Evolutionary conservation across 2,888 invertebrate species (phyloP).

Genomic region (Drosophila nigritarsus): DNA sequence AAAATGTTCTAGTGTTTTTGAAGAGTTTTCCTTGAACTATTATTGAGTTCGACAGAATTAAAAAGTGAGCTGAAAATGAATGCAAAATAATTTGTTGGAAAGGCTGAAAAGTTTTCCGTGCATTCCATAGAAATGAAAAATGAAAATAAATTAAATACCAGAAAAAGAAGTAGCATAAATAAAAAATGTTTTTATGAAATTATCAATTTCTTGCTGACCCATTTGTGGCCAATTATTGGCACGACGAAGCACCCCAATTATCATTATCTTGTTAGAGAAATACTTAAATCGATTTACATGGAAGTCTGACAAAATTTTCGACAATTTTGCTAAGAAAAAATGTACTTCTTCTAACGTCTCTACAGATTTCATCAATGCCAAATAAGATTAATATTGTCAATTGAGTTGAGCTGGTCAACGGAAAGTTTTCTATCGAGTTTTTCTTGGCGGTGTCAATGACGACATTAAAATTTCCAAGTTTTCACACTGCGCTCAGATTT

Average conservation of each 20-base stretch:
- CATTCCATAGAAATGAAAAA: background rate
- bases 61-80: background rate
- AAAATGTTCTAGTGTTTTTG: background rate
- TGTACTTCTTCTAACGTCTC: conserved; percentile 14
- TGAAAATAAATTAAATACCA: background rate
- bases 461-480: conserved; percentile 37
- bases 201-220: background rate
- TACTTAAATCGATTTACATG: conserved; percentile 24
- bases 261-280: conserved; percentile 27
- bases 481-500: conserved; percentile 25
- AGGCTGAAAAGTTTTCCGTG: conserved; percentile 9
- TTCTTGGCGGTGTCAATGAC: conserved; percentile 41
- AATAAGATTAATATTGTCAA: conserved; percentile 59
- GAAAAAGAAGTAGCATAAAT: background rate
- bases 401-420: conserved; percentile 26
- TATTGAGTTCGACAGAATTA: background rate
- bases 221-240: conserved; percentile 2
- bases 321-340: background rate
- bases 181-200: background rate
- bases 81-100: background rate
- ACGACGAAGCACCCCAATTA: background rate
- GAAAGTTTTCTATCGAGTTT: conserved; percentile 37
- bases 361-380: conserved; percentile 41
- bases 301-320: conserved; percentile 20
- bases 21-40: conserved; percentile 12